Evolutionary conservation across 35 echinoderm and acorn worm species (phyloP).

Genomic region (Stichopus chloronotus): DNA sequence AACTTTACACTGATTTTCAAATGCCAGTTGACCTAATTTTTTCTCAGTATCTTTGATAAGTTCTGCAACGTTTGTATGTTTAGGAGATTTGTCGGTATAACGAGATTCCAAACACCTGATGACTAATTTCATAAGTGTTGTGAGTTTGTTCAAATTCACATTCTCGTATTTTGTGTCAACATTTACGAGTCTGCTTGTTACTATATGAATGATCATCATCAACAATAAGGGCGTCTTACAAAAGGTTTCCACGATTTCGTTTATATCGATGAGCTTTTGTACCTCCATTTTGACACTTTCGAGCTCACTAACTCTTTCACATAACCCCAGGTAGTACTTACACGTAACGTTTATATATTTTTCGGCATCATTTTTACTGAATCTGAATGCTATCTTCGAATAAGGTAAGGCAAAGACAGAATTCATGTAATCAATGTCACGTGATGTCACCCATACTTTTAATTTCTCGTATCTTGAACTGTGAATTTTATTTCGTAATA

Average conservation of each 20-base stretch:
- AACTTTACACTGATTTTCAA: neutral
- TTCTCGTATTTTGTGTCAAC: too few relatives aligned
- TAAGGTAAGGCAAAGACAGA: neutral
- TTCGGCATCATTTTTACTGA: neutral
- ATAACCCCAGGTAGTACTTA: neutral
- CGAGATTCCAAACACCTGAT: neutral
- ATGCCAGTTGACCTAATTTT: neutral
- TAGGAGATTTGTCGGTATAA: neutral
- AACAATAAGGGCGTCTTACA: neutral
- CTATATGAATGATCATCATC: slow-evolving; percentile 44
- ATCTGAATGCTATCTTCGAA: neutral
- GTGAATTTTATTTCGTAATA: too few relatives aligned
- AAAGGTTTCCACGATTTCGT: neutral
- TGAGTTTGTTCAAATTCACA: slow-evolving; percentile 12
- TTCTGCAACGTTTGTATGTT: neutral
- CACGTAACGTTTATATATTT: neutral
- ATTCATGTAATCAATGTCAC: slow-evolving; percentile 24
- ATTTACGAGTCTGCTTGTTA: neutral
- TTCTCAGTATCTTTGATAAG: neutral
- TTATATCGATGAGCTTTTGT: neutral
- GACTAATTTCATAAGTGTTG: neutral
- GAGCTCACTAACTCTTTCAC: neutral
- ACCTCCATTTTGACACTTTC: neutral
- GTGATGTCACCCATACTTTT: slow-evolving; percentile 27
- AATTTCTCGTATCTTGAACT: neutral